Percentiles rank a stretch among this genome's conserved stretches.
Evolutionary conservation across 2,113 vertebrate species (phyloP).

Genomic region (Larimichthys polyactis): DNA sequence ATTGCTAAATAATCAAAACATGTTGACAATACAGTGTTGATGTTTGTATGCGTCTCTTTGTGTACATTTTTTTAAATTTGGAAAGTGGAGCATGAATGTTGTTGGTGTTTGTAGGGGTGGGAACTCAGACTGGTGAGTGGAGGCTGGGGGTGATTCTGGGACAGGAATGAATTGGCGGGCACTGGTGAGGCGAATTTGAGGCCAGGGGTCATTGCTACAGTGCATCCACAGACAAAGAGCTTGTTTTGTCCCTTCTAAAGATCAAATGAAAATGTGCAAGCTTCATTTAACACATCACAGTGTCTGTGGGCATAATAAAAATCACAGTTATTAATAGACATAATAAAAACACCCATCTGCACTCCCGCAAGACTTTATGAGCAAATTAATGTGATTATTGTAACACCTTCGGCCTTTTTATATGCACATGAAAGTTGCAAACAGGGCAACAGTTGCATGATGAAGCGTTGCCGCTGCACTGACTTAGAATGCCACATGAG

Average conservation of each 20-base stretch:
- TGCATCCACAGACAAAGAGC: constrained; percentile 68
- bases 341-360: constrained; percentile 27
- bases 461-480: background rate
- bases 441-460: constrained; percentile 17
- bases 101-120: constrained; percentile 57
- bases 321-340: constrained; percentile 29
- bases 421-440: constrained; percentile 22
- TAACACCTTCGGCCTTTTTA: constrained; percentile 16
- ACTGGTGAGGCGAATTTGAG: constrained; percentile 53
- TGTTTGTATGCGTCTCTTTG: constrained; percentile 3
- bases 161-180: constrained; percentile 55
- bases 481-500: background rate
- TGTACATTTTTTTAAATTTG: constrained; percentile 17
- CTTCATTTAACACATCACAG: constrained; percentile 48
- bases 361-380: constrained; percentile 30
- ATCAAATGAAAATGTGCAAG: constrained; percentile 70
- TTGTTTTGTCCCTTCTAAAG: constrained; percentile 66
- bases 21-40: constrained; percentile 1
- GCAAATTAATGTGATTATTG: constrained; percentile 39
- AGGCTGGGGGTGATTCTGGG: constrained; percentile 59
- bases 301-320: constrained; percentile 27
- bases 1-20: constrained; percentile 10
- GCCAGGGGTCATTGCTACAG: constrained; percentile 54
- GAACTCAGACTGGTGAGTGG: constrained; percentile 53
- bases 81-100: constrained; percentile 67